These are phyloP conservation scores for Fulica atra DNA, from an alignment of 2,113 vertebrate species.

Conservation along the genomic window DNA sequence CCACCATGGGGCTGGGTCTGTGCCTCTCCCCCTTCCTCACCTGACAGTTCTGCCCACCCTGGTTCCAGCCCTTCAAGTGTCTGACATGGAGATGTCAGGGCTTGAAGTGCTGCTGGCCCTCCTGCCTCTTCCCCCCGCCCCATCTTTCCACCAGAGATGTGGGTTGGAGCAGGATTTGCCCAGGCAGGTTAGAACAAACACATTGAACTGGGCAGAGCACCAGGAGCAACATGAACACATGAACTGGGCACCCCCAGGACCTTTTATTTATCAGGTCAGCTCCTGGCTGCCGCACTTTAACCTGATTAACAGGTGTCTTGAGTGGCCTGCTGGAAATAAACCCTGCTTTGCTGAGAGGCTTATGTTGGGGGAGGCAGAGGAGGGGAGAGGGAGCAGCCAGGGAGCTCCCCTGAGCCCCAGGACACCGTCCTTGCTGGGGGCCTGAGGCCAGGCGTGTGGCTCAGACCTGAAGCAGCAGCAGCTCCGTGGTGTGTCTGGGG, in stretches of 20 bases:
- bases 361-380: not conserved
- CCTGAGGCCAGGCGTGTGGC: not conserved
- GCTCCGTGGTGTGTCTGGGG: not conserved
- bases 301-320: not conserved
- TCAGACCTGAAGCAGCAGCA: not conserved
- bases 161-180: not conserved
- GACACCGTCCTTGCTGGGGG: not conserved
- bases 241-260: not conserved
- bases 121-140: fast-evolving
- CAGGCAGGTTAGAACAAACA: not conserved
- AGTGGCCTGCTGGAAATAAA: not conserved
- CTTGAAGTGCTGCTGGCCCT: not conserved
- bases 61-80: not conserved
- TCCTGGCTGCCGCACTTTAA: not conserved
- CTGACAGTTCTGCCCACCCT: not conserved
- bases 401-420: not conserved
- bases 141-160: not conserved
- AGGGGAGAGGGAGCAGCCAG: not conserved
- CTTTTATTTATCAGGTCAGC: not conserved
- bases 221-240: not conserved
- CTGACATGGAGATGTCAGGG: no score
- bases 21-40: not conserved
- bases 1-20: no score
- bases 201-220: not conserved
- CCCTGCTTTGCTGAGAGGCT: not conserved